phyloP scores from a whole-genome alignment of 2,797 vertebrate species.

The Melanotaenia pygmaea region DNA sequence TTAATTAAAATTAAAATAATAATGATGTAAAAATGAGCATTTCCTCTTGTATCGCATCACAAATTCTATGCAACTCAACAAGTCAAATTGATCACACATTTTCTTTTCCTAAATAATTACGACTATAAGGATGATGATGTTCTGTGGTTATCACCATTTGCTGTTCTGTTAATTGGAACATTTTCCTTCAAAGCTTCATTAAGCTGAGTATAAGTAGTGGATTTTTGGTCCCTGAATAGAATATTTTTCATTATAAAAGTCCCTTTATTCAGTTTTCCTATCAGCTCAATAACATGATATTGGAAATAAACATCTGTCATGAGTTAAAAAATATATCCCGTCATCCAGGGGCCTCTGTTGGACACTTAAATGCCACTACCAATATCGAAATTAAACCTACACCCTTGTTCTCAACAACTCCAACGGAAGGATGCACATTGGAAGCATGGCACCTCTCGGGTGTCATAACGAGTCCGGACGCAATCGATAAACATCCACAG shows the following conservation, averaged over 20 bases:
- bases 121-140: too few species aligned
- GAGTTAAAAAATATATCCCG: background rate
- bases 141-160: background rate
- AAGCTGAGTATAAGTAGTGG: background rate
- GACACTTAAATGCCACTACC: too few species aligned
- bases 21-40: too few species aligned
- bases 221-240: background rate
- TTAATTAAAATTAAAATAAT: too few species aligned
- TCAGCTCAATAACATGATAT: background rate
- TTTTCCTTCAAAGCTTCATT: background rate
- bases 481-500: slow-evolving; percentile 66
- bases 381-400: background rate
- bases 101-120: too few species aligned
- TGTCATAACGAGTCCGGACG: slow-evolving; percentile 52
- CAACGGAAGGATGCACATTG: background rate
- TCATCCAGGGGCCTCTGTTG: background rate
- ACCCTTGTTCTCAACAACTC: slow-evolving; percentile 6
- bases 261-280: background rate
- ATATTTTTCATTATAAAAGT: background rate
- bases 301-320: too few species aligned
- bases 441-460: slow-evolving; percentile 6
- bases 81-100: too few species aligned
- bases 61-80: too few species aligned
- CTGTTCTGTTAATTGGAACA: too few species aligned
- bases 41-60: too few species aligned